Conservation (phyloP, 1,140 invertebrate species). For the Plodia interpunctella region DNA sequence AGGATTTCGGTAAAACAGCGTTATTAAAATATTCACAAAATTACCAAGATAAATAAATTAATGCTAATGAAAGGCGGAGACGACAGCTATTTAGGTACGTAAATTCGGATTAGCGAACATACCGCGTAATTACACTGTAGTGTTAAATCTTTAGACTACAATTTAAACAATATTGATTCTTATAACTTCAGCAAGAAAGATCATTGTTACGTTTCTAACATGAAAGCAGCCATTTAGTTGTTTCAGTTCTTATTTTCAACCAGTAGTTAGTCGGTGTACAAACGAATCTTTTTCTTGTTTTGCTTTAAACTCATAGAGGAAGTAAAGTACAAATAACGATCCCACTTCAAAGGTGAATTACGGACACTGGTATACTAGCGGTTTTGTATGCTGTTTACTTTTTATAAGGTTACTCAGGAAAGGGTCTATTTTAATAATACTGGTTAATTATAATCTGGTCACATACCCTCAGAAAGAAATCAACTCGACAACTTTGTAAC, state of each 20-base stretch:
- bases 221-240: background rate
- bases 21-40: conserved; percentile 26
- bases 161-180: background rate
- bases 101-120: background rate
- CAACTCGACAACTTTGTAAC: no score
- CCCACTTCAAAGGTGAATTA: conserved; percentile 3
- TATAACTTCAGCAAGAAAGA: background rate
- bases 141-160: background rate
- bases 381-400: background rate
- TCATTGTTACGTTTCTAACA: background rate
- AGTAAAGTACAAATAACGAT: background rate
- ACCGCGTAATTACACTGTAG: background rate
- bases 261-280: conserved; percentile 2
- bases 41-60: background rate
- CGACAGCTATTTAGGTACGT: background rate
- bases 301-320: conserved; percentile 5
- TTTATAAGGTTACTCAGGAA: background rate
- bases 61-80: background rate
- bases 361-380: background rate
- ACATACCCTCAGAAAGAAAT: no score
- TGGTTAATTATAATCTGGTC: background rate
- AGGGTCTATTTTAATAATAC: background rate
- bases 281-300: conserved; percentile 4
- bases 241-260: conserved; percentile 2
- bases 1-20: background rate